phyloP scores from a whole-genome alignment of 1,140 invertebrate genomes.

The Chrysoperla carnea region DNA sequence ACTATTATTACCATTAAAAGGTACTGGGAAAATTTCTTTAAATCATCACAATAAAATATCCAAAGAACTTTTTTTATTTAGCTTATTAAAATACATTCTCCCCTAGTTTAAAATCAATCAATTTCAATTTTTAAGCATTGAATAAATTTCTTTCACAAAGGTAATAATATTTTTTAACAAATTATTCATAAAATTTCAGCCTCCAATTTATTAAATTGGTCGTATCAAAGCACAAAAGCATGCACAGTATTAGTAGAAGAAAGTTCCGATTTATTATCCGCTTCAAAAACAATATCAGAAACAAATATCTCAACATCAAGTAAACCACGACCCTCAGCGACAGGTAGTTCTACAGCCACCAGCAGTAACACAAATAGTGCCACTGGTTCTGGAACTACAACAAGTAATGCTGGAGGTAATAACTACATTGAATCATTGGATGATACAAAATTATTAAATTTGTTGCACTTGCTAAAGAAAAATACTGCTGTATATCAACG shows the following conservation, averaged over 20 bases:
- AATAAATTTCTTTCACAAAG: too few species aligned
- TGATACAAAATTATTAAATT: too few species aligned
- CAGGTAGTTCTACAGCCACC: conserved; percentile 34
- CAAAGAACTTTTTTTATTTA: too few species aligned
- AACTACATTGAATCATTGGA: too few species aligned
- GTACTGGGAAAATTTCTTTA: too few species aligned
- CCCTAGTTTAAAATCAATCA: too few species aligned
- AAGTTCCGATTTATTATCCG: conserved; percentile 37
- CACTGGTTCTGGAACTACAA: not conserved
- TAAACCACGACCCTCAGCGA: conserved; percentile 31
- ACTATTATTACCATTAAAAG: too few species aligned
- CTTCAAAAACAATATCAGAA: conserved; percentile 40
- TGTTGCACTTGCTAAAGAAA: too few species aligned
- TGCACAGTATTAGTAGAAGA: conserved; percentile 70
- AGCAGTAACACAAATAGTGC: not conserved
- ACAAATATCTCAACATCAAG: conserved; percentile 37
- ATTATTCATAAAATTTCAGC: conserved; percentile 29
- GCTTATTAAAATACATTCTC: too few species aligned
- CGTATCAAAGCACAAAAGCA: conserved; percentile 57
- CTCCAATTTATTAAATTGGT: conserved; percentile 63
- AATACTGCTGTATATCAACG: not conserved
- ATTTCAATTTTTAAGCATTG: too few species aligned
- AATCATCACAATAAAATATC: not conserved
- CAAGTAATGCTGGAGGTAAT: too few species aligned
- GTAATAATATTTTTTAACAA: not conserved